Evolutionary conservation across 2,888 invertebrate genomes (phyloP).

Genomic region (Thereva nobilitata): DNA sequence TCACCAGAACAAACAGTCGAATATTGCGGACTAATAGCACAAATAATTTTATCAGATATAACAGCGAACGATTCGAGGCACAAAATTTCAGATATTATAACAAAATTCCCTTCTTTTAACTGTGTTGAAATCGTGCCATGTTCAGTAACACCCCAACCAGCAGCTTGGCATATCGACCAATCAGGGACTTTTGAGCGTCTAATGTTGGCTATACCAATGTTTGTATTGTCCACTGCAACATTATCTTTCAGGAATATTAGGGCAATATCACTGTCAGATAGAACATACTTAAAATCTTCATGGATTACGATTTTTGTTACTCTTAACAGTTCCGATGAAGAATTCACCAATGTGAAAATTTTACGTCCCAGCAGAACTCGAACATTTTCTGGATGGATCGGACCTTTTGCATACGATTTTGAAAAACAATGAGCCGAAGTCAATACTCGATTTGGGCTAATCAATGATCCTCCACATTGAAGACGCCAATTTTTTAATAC

Average conservation of each 20-base stretch:
- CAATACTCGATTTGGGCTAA: slow-evolving; percentile 21
- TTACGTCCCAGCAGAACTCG: too few relatives aligned
- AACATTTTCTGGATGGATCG: neutral
- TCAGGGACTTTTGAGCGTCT: neutral
- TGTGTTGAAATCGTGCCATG: slow-evolving; percentile 11
- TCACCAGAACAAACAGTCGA: slow-evolving; percentile 35
- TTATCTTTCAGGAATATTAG: neutral
- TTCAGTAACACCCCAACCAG: slow-evolving; percentile 36
- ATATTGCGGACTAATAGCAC: slow-evolving; percentile 15
- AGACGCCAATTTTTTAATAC: slow-evolving; percentile 8
- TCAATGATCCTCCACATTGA: slow-evolving; percentile 35
- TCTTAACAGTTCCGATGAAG: neutral
- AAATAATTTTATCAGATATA: slow-evolving; percentile 21
- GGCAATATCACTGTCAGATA: slow-evolving; percentile 12
- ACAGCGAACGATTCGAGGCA: neutral
- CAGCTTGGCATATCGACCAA: slow-evolving; percentile 18
- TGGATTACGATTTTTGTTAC: neutral
- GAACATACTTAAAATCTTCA: too few relatives aligned
- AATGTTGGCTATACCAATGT: slow-evolving; percentile 22
- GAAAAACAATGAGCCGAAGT: slow-evolving; percentile 37
- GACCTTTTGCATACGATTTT: slow-evolving; percentile 10
- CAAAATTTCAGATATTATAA: neutral
- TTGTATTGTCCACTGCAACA: slow-evolving; percentile 16
- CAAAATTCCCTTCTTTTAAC: slow-evolving; percentile 18
- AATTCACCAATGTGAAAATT: too few relatives aligned